These are phyloP conservation scores for Regulus satrapa DNA, from an alignment of 2,113 vertebrate species.

Conservation along the genomic window DNA sequence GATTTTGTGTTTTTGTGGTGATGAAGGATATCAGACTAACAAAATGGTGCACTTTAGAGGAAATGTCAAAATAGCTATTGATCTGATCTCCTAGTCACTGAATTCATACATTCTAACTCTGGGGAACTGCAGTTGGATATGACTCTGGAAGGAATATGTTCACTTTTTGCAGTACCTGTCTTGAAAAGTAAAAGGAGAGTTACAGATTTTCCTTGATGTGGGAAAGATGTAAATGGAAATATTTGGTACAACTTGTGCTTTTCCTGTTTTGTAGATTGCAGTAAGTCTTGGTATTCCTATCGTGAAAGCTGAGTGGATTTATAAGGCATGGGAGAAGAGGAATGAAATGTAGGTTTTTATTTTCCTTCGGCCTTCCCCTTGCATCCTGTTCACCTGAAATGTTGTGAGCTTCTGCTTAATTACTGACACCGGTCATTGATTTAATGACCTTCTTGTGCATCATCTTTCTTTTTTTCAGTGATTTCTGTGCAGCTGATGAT, in stretches of 20 bases:
- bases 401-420: not conserved
- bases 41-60: not conserved
- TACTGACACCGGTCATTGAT: not conserved
- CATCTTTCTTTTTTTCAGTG: conserved; percentile 45
- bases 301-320: conserved; percentile 91
- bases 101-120: not conserved
- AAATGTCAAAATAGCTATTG: not conserved
- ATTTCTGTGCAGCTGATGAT: conserved; percentile 84
- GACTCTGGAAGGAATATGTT: not conserved
- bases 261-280: conserved; percentile 80
- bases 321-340: conserved; percentile 89
- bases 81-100: not conserved
- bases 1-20: not conserved
- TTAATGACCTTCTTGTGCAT: not conserved
- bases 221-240: not conserved
- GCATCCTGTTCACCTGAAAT: not conserved
- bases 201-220: not conserved
- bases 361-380: not conserved
- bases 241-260: not conserved
- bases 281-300: conserved; percentile 96
- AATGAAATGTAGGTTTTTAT: conserved; percentile 81
- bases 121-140: not conserved
- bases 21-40: not conserved
- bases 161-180: not conserved
- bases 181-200: not conserved